Conservation (phyloP, 2,113 vertebrate genomes). For the Entomyzon cyanotis region DNA sequence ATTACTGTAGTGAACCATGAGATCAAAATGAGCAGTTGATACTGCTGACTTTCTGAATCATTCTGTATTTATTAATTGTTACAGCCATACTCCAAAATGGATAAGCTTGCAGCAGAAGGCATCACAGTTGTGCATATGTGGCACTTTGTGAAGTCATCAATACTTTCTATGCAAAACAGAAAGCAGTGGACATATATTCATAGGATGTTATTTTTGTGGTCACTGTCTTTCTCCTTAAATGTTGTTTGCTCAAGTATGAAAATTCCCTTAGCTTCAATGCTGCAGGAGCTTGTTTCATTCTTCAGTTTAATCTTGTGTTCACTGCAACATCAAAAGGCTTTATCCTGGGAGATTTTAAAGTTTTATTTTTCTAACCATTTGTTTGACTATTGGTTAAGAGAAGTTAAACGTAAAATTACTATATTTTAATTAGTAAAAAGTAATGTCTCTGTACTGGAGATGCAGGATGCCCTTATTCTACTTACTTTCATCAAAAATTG, state of each 20-base stretch:
- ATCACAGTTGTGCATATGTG: not conserved
- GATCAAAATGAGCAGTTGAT: not conserved
- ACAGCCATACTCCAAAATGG: not conserved
- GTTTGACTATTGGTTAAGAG: conserved; percentile 17
- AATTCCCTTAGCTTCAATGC: not conserved
- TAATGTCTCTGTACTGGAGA: conserved; percentile 48
- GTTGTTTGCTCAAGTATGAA: not conserved
- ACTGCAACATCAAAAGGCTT: not conserved
- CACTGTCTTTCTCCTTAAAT: not conserved
- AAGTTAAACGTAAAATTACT: conserved; percentile 41
- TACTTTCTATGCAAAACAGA: not conserved
- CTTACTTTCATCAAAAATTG: conserved; percentile 74
- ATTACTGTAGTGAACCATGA: not conserved
- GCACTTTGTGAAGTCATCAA: not conserved
- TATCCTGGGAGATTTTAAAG: conserved; percentile 17
- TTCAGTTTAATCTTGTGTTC: not conserved
- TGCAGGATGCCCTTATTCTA: conserved; percentile 55
- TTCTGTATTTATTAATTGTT: not conserved
- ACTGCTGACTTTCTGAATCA: not conserved
- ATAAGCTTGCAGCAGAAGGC: not conserved
- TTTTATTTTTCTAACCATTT: conserved; percentile 34
- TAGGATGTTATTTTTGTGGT: not conserved
- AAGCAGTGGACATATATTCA: not conserved
- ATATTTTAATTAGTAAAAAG: conserved; percentile 65
- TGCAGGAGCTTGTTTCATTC: not conserved